Percentiles rank a stretch among this genome's conserved stretches.
Evolutionary conservation across 2,113 vertebrate species (phyloP).

Genomic region (Alosa alosa): DNA sequence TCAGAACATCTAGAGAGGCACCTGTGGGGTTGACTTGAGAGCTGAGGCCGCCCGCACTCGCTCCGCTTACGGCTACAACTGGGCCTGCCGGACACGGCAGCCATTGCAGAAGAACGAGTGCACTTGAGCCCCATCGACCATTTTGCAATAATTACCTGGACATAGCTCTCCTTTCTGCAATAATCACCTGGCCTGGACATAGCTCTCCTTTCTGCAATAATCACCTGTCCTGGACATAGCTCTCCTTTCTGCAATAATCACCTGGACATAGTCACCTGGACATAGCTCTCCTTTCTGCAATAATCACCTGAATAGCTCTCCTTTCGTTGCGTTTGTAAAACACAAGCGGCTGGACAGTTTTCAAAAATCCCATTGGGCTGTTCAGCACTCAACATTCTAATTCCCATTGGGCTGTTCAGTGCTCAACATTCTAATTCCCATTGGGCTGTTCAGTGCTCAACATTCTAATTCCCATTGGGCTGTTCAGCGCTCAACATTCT

Average conservation of each 20-base stretch:
- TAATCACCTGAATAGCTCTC: not conserved
- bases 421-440: not conserved
- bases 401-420: not conserved
- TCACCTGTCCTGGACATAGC: too few species aligned
- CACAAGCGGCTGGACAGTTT: not conserved
- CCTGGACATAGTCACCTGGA: too few species aligned
- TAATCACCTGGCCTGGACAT: too few species aligned
- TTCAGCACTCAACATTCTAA: not conserved
- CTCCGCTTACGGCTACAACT: not conserved
- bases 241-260: too few species aligned
- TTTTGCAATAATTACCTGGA: not conserved
- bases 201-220: too few species aligned
- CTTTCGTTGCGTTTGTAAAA: not conserved
- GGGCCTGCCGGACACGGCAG: too few species aligned
- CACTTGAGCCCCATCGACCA: not conserved
- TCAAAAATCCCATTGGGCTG: not conserved
- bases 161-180: too few species aligned
- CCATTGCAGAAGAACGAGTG: too few species aligned
- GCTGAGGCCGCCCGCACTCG: not conserved
- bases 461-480: not conserved
- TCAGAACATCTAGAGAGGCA: conserved; percentile 22
- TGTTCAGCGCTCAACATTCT: not conserved
- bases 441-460: conserved; percentile 3
- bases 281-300: not conserved
- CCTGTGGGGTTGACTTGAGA: not conserved